Conservation (phyloP, 2,888 invertebrate species). For the Prionchulus punctatus region DNA sequence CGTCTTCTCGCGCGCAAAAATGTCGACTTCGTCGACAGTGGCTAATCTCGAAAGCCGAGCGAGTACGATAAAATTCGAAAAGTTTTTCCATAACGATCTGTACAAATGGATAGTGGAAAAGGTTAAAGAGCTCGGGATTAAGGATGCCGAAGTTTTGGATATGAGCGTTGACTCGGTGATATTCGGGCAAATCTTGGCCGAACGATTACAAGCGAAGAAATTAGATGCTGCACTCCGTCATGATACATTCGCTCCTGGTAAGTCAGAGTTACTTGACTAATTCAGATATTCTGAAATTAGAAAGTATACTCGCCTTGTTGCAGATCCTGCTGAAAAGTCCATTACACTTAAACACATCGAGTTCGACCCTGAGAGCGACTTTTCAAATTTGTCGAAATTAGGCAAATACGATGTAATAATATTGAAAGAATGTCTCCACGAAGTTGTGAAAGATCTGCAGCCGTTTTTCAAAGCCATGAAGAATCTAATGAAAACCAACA, state of each 20-base stretch:
- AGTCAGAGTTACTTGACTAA: too few species aligned
- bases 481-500: neutral
- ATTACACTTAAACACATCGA: too few species aligned
- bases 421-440: constrained; percentile 11
- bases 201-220: constrained; percentile 6
- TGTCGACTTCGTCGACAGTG: too few species aligned
- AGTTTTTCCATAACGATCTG: constrained; percentile 9
- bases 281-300: too few species aligned
- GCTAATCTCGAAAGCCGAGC: neutral
- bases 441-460: constrained; percentile 1
- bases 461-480: constrained; percentile 6
- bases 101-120: constrained; percentile 10
- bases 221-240: constrained; percentile 1
- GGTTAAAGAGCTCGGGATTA: neutral
- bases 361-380: neutral
- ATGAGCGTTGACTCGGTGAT: constrained; percentile 6
- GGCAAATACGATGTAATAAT: constrained; percentile 12
- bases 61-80: constrained; percentile 6
- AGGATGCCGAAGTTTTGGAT: constrained; percentile 8
- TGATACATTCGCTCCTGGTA: too few species aligned
- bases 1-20: too few species aligned
- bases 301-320: too few species aligned
- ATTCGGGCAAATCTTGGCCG: constrained; percentile 5
- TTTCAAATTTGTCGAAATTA: neutral
- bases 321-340: too few species aligned